Evolutionary conservation across 2,113 vertebrate genomes (phyloP).

Genomic region (Chaetodon auriga): DNA sequence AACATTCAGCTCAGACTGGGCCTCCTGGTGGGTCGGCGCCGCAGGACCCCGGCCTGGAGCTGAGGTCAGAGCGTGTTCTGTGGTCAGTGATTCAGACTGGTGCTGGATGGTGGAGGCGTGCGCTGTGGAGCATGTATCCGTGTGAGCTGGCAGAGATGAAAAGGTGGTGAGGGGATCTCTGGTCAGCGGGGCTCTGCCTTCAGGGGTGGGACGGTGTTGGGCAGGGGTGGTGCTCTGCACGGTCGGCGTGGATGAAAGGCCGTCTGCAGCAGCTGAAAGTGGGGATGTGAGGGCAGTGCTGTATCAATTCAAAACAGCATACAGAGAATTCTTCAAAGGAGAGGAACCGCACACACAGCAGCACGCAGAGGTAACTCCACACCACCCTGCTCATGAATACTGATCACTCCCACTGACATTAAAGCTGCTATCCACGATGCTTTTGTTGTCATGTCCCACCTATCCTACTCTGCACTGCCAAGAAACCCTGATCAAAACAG

Average conservation of each 20-base stretch:
- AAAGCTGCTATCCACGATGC: background rate
- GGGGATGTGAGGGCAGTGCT: constrained; percentile 35
- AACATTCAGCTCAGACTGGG: constrained; percentile 81
- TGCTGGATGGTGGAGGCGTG: constrained; percentile 54
- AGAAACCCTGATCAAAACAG: background rate
- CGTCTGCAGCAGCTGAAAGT: constrained; percentile 45
- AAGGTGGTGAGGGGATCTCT: constrained; percentile 29
- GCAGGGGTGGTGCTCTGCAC: constrained; percentile 21
- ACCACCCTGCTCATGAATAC: constrained; percentile 7
- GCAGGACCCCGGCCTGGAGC: constrained; percentile 31
- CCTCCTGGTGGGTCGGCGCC: constrained; percentile 66
- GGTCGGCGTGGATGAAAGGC: constrained; percentile 42
- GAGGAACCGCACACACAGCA: background rate
- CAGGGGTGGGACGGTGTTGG: constrained; percentile 5
- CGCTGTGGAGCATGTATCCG: constrained; percentile 59
- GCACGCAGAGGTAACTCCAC: background rate
- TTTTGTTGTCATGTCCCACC: background rate
- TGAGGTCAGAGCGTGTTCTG: constrained; percentile 25
- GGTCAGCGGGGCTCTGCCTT: background rate
- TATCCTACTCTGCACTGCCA: background rate
- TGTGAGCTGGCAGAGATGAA: constrained; percentile 54
- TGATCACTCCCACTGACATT: constrained; percentile 7
- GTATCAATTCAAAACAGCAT: constrained; percentile 49
- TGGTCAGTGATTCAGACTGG: constrained; percentile 46
- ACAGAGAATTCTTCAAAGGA: constrained; percentile 36